These are phyloP conservation scores for Neopelma chrysocephalum DNA, from an alignment of 2,797 vertebrate species.

Conservation along the genomic window DNA sequence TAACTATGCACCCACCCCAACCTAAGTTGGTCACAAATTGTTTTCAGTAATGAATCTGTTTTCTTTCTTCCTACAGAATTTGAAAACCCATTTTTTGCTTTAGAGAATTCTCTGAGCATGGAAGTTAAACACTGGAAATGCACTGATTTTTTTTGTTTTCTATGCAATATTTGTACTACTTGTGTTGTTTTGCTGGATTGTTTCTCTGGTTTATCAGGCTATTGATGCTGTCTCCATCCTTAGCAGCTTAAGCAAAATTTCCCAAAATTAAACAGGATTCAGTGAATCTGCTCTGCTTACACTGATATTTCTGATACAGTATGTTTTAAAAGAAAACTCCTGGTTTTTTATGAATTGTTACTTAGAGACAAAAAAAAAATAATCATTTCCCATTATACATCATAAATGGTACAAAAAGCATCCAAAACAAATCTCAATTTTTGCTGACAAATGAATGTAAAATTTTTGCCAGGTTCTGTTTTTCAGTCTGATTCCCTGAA, in stretches of 20 bases:
- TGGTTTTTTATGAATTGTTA: background rate
- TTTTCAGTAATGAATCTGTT: background rate
- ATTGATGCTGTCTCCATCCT: background rate
- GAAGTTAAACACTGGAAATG: background rate
- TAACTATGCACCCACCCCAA: background rate
- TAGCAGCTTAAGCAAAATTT: background rate
- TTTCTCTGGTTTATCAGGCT: background rate
- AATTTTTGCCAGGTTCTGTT: background rate
- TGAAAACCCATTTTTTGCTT: background rate
- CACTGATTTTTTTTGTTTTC: background rate
- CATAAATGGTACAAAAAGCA: background rate
- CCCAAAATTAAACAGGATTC: background rate
- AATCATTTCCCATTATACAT: background rate
- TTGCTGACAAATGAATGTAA: background rate
- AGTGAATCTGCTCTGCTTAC: background rate
- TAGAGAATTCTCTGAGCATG: background rate
- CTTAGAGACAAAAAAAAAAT: background rate
- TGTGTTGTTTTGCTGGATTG: background rate
- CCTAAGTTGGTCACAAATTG: background rate
- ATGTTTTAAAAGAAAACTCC: background rate
- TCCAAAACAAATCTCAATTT: background rate
- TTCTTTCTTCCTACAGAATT: background rate
- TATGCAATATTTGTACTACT: background rate
- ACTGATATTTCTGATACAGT: background rate
- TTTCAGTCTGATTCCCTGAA: background rate